Conservation (phyloP, 2,113 vertebrate genomes). For the Aegotheles bennettii region DNA sequence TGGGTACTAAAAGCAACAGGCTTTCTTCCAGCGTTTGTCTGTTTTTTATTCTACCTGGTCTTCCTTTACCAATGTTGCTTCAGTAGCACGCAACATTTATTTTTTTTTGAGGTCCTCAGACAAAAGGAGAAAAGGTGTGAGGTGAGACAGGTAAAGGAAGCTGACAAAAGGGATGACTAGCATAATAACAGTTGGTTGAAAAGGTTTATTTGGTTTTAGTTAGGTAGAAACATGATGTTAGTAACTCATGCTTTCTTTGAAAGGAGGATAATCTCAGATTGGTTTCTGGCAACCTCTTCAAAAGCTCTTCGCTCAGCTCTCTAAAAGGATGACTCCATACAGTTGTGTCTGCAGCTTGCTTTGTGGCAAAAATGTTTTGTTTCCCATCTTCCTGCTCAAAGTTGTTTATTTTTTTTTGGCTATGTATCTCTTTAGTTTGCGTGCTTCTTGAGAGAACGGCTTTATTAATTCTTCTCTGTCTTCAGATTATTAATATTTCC, state of each 20-base stretch:
- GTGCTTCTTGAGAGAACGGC: not conserved
- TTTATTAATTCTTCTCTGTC: not conserved
- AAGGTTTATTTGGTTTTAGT: not conserved
- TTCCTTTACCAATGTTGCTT: not conserved
- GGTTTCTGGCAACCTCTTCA: not conserved
- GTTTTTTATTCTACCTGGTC: not conserved
- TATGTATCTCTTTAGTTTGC: not conserved
- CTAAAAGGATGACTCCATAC: not conserved
- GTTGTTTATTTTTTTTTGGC: not conserved
- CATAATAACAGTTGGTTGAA: accelerated
- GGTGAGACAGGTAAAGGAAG: not conserved
- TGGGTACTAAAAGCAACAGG: not conserved
- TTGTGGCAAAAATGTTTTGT: not conserved
- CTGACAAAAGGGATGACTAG: not conserved
- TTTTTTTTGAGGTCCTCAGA: not conserved
- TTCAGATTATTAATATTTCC: not conserved
- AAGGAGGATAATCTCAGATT: not conserved
- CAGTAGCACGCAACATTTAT: not conserved
- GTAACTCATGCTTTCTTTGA: not conserved
- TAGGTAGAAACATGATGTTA: not conserved
- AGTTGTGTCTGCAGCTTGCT: not conserved
- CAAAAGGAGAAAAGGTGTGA: not conserved
- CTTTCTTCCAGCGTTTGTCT: not conserved
- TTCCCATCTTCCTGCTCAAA: not conserved
- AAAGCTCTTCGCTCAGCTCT: not conserved